Conservation (phyloP, 2,113 vertebrate species). For the Rhipidura dahli region DNA sequence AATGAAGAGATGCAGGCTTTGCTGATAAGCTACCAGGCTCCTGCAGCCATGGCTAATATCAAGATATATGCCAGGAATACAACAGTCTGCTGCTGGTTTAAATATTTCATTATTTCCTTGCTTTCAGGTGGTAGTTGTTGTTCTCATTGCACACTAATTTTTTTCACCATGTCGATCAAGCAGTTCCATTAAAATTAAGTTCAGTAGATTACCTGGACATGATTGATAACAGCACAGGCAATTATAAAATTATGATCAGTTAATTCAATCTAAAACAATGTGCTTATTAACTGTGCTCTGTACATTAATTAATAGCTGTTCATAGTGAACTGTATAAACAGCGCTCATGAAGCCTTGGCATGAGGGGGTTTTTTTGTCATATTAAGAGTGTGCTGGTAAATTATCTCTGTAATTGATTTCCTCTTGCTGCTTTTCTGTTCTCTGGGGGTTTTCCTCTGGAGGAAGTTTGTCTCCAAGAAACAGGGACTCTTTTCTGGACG, state of each 20-base stretch:
- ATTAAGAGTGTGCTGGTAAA: not conserved
- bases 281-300: conserved; percentile 55
- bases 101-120: conserved; percentile 38
- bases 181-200: conserved; percentile 56
- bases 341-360: not conserved
- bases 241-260: conserved; percentile 65
- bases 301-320: conserved; percentile 60
- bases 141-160: not conserved
- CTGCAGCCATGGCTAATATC: not conserved
- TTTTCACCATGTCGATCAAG: conserved; percentile 23
- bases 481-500: not conserved
- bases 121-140: not conserved
- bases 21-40: not conserved
- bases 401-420: not conserved
- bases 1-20: not conserved
- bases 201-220: conserved; percentile 64
- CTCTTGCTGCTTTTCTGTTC: not conserved
- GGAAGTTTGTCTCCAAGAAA: not conserved
- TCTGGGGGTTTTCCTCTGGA: not conserved
- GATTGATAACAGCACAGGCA: conserved; percentile 60
- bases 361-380: not conserved
- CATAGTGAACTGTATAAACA: not conserved
- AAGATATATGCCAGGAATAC: not conserved
- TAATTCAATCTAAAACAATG: conserved; percentile 72
- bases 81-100: not conserved